These are phyloP conservation scores for Heteromormyrus szaboi DNA, from an alignment of 2,797 vertebrate genomes.

Conservation along the genomic window DNA sequence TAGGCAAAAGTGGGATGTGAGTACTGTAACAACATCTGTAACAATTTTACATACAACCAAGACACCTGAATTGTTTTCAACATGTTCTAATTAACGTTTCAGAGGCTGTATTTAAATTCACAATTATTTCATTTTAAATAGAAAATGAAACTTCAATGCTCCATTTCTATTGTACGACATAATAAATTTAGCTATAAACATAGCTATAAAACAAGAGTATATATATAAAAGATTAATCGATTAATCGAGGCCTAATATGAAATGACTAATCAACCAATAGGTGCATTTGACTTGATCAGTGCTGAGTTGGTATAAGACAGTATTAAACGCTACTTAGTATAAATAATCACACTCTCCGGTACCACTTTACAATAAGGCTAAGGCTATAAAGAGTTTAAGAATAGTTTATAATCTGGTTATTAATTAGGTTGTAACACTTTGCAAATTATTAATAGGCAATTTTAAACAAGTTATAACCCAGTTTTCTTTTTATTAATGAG, in stretches of 20 bases:
- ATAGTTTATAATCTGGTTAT: neutral
- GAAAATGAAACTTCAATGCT: neutral
- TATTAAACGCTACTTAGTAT: neutral
- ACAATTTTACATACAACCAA: neutral
- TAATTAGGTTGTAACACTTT: neutral
- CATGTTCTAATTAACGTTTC: neutral
- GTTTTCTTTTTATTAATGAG: neutral
- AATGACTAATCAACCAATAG: neutral
- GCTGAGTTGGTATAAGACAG: neutral
- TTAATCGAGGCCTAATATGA: neutral
- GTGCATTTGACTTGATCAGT: neutral
- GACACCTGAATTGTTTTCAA: neutral
- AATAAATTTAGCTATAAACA: neutral
- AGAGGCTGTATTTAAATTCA: neutral
- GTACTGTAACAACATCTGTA: neutral
- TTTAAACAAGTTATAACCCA: neutral
- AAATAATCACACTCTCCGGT: neutral
- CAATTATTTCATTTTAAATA: constrained; percentile 5
- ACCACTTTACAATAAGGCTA: neutral
- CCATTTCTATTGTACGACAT: neutral
- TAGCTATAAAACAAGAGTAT: neutral
- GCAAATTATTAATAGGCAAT: neutral
- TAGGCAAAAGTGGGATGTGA: neutral
- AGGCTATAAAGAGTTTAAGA: neutral
- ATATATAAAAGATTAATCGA: neutral